These are phyloP conservation scores for Rhea pennata DNA, from an alignment of 2,113 vertebrate species.

Conservation along the genomic window DNA sequence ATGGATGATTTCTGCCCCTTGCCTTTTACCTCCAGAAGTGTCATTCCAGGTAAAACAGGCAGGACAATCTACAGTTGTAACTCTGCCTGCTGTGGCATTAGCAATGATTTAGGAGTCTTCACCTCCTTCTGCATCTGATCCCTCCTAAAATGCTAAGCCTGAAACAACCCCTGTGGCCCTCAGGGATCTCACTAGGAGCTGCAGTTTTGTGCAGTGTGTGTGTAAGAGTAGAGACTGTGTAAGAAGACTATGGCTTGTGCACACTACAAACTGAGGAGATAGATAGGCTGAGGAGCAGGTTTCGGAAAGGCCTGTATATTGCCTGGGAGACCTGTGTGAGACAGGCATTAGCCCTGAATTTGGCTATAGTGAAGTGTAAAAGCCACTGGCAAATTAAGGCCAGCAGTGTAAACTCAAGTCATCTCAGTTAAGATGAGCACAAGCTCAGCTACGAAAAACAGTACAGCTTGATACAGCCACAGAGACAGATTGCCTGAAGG, in stretches of 20 bases:
- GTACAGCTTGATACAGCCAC: neutral
- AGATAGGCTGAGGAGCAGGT: neutral
- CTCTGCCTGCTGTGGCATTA: neutral
- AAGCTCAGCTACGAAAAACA: neutral
- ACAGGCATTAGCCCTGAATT: neutral
- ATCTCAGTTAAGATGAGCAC: neutral
- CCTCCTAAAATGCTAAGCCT: neutral
- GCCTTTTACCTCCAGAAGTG: neutral
- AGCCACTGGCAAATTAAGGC: neutral
- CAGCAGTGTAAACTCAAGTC: rapidly evolving
- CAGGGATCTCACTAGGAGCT: neutral
- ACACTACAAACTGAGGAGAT: neutral
- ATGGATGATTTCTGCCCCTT: neutral
- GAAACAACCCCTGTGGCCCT: neutral
- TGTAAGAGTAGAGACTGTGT: neutral
- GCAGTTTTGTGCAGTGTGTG: rapidly evolving
- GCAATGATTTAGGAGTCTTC: neutral
- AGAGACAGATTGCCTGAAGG: neutral
- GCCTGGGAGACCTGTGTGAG: neutral
- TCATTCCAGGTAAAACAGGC: neutral
- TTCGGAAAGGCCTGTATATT: neutral
- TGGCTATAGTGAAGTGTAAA: neutral
- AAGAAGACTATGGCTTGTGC: rapidly evolving
- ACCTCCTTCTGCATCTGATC: neutral
- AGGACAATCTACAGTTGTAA: neutral